A percentile compares a stretch with the other conserved stretches of the same genome.
These are phyloP conservation scores for Altica lythri DNA, from an alignment of 2,888 invertebrate species.

Conservation along the genomic window DNA sequence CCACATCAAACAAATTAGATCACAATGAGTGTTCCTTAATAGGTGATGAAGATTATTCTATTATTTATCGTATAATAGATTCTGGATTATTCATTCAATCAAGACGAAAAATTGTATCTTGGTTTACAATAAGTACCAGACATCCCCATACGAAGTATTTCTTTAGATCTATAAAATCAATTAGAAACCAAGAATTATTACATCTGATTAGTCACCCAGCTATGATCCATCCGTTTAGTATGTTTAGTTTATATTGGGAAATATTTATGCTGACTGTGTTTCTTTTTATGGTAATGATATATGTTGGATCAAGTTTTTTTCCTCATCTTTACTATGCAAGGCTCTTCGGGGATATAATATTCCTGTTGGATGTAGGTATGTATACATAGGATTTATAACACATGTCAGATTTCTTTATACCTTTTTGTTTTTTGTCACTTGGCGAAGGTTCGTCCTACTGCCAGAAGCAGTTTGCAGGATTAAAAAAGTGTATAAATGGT, in stretches of 20 bases:
- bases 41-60: too few species aligned
- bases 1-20: too few species aligned
- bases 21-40: too few species aligned
- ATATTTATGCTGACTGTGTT: too few species aligned
- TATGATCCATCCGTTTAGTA: constrained; percentile 42
- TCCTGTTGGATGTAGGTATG: constrained; percentile 31
- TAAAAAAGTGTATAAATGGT: too few species aligned
- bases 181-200: constrained; percentile 32
- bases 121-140: constrained; percentile 24
- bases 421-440: too few species aligned
- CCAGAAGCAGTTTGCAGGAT: too few species aligned
- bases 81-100: constrained; percentile 31
- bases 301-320: too few species aligned
- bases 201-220: constrained; percentile 35
- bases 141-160: constrained; percentile 29
- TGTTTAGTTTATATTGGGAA: constrained; percentile 23
- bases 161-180: constrained; percentile 34
- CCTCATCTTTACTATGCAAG: constrained; percentile 4
- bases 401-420: too few species aligned
- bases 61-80: constrained; percentile 23
- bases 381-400: too few species aligned
- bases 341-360: constrained; percentile 14
- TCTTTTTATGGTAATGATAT: too few species aligned
- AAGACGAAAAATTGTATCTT: constrained; percentile 28
- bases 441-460: too few species aligned